Base-by-base conservation (phyloP, 1,140 invertebrate species). In the Monochamus saltuarius region DNA sequence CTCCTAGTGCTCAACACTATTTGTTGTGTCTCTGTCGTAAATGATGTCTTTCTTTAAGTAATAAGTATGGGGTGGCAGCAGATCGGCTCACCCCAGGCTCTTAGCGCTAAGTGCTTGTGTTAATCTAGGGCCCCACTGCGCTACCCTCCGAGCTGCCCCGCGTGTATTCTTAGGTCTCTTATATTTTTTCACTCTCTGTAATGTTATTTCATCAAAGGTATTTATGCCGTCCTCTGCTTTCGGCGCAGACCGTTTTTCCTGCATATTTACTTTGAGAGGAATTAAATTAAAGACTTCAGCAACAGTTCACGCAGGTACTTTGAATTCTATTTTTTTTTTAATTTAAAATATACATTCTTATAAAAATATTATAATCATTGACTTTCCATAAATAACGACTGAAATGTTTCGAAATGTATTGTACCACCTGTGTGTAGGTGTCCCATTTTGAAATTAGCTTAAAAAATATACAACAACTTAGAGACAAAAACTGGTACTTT, bases 61-160 rank as follows among this genome's bases (percentile, higher is more conserved):
- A 13, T 29, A 35, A 52, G 36, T 35, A 52, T 52, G 34, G 50
- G 50, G 50, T 52, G 50, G 50, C 45, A 19, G 45, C 17, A 16
- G 17, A 47, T 47, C 45, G 45, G 29, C 45, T 22, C 17, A 22
- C 45, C 69, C 64, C 63, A 59, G 67, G 70, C 70, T 67, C 71
- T 72, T 71, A 72, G 71, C 68, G 65, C 67, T 72, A 72, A 72
- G 71, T 69, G 71, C 69, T 66, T 66, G 59, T 61, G 71, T 52
- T 52, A 52, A 52, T 52, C 50, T 52, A 39, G 50, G 50, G 37
- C 34, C 50, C 50, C 34, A 11, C 37, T 17, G 22, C n/a, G 34
- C 17, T 47, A 47, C 45, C 45, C 45, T 47, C 29, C 16, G 10
- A 19, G 29, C 45, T 16, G 29, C 14, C 45, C 17, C 45, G n/a